phyloP scores from a whole-genome alignment of 2,888 invertebrate genomes.

The Drosophila dives region DNA sequence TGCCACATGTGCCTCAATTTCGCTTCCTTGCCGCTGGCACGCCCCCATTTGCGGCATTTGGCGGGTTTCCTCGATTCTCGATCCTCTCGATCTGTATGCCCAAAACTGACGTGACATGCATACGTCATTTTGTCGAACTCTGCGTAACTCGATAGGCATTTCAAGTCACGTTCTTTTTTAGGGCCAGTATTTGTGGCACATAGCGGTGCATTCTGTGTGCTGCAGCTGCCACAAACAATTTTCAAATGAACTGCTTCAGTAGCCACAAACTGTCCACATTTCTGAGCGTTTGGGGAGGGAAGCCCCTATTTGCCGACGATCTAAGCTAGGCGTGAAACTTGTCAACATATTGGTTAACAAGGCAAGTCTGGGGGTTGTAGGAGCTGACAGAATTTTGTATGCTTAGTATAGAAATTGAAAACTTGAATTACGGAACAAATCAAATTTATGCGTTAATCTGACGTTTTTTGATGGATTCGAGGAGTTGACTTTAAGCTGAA shows the following conservation, averaged over 20 bases:
- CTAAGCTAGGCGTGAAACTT: slow-evolving; percentile 58
- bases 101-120: slow-evolving; percentile 63
- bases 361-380: background rate
- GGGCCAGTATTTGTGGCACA: slow-evolving; percentile 36
- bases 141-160: slow-evolving; percentile 53
- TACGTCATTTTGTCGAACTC: slow-evolving; percentile 59
- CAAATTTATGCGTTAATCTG: background rate
- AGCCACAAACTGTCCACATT: slow-evolving; percentile 46
- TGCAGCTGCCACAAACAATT: slow-evolving; percentile 45
- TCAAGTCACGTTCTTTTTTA: slow-evolving; percentile 16
- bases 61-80: slow-evolving; percentile 64
- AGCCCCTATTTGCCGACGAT: slow-evolving; percentile 54
- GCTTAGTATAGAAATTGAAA: background rate
- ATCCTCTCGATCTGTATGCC: slow-evolving; percentile 5
- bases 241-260: slow-evolving; percentile 67
- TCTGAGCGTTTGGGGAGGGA: slow-evolving; percentile 29
- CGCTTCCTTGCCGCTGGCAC: slow-evolving; percentile 43
- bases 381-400: background rate
- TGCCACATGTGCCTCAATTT: slow-evolving; percentile 55
- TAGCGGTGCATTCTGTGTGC: slow-evolving; percentile 38
- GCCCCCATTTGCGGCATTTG: slow-evolving; percentile 56
- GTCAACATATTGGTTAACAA: slow-evolving; percentile 64
- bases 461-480: slow-evolving; percentile 1
- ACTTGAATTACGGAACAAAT: background rate
- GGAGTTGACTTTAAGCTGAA: slow-evolving; percentile 1